Percentiles rank a stretch among this genome's conserved stretches.
Evolutionary conservation across 92 coral and sea anemone genomes (phyloP).

Genomic region (Epizoanthus stellaris): DNA sequence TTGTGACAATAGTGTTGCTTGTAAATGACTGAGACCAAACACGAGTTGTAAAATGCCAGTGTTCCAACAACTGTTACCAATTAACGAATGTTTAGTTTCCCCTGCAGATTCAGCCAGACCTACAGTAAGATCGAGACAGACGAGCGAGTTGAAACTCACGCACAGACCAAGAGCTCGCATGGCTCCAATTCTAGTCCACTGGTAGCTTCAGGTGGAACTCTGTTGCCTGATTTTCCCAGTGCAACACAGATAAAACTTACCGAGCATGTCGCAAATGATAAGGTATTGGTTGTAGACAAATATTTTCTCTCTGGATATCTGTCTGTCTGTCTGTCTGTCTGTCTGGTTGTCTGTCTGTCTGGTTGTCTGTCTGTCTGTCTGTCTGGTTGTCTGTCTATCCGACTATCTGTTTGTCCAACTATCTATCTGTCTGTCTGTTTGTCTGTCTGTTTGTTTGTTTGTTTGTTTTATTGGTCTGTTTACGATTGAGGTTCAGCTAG

Average conservation of each 20-base stretch:
- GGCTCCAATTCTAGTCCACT: constrained; percentile 77
- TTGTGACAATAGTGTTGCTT: too few species aligned
- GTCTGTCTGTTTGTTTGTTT: neutral
- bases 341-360: neutral
- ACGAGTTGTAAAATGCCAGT: neutral
- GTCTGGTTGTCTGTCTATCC: neutral
- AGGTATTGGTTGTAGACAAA: constrained; percentile 51
- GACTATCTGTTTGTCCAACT: neutral
- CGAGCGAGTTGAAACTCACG: constrained; percentile 69
- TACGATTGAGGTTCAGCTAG: neutral
- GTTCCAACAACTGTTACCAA: neutral
- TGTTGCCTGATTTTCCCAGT: constrained; percentile 94
- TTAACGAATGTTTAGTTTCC: neutral
- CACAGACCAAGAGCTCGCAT: constrained; percentile 64
- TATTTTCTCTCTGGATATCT: neutral
- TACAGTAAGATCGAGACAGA: constrained; percentile 87
- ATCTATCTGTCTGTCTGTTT: neutral
- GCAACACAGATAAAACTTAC: constrained; percentile 78
- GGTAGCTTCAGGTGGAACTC: constrained; percentile 93
- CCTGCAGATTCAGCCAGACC: constrained; percentile 82
- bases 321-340: neutral
- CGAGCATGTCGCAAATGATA: constrained; percentile 83
- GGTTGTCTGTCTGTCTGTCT: neutral
- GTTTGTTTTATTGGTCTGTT: neutral
- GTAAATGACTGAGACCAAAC: neutral